These are phyloP conservation scores for Paracyprichromis sp. DNA, from an alignment of 2,113 vertebrate genomes.

Conservation along the genomic window DNA sequence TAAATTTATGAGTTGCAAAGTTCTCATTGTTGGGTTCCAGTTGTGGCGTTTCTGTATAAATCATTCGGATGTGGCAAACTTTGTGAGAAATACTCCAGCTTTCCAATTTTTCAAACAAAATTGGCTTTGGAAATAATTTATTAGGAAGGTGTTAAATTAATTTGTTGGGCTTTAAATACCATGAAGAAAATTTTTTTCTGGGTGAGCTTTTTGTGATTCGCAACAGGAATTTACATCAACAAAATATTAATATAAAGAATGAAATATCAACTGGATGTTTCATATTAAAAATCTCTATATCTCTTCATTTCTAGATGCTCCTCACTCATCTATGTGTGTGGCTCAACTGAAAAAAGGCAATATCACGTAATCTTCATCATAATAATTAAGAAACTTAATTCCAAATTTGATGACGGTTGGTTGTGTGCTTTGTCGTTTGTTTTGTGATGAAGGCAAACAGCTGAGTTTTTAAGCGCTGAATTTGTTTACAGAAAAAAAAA, in stretches of 20 bases:
- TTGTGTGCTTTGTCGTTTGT: neutral
- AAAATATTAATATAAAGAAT: neutral
- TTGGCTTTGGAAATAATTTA: neutral
- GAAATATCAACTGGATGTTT: neutral
- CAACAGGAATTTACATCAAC: neutral
- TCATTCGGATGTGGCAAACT: neutral
- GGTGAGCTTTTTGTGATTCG: neutral
- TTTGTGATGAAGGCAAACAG: neutral
- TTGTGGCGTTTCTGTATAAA: neutral
- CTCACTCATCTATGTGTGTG: neutral
- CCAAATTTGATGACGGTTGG: neutral
- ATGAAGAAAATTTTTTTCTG: accelerated
- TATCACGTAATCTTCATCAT: neutral
- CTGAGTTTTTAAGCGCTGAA: neutral
- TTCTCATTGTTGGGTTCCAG: neutral
- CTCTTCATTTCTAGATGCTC: neutral
- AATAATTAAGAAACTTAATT: neutral
- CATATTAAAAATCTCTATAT: neutral
- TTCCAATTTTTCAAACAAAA: neutral
- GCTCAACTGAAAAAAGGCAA: neutral
- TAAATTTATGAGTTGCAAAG: neutral
- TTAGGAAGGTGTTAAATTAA: neutral
- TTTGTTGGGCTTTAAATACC: neutral
- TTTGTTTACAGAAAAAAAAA: neutral
- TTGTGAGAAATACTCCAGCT: neutral